A percentile compares a stretch with the other conserved stretches of the same genome.
Conservation (phyloP, 2,113 vertebrate species). For the Campylomormyrus numenius region DNA sequence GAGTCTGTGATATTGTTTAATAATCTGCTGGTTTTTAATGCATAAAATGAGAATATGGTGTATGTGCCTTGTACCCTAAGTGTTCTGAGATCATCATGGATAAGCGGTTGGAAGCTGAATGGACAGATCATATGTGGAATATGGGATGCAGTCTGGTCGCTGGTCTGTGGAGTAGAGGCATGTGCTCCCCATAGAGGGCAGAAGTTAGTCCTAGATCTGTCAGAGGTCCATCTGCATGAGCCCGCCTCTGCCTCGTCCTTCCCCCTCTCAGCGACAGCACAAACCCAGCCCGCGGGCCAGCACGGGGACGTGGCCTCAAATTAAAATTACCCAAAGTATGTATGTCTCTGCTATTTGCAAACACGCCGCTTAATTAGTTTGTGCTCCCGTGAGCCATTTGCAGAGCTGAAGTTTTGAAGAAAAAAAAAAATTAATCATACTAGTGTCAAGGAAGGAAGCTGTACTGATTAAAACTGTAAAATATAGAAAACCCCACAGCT, state of each 20-base stretch:
- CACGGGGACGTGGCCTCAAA: background rate
- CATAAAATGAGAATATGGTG: background rate
- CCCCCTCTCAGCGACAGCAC: background rate
- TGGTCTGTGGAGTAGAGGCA: background rate
- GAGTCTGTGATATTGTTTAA: background rate
- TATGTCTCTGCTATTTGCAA: conserved; percentile 5
- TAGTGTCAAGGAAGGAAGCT: conserved; percentile 9
- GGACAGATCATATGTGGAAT: background rate
- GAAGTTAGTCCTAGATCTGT: background rate
- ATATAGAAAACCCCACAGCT: background rate
- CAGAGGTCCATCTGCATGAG: background rate
- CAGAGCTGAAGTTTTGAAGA: conserved; percentile 8
- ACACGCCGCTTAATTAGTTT: conserved; percentile 17
- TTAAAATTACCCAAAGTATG: background rate
- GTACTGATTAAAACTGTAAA: conserved; percentile 6
- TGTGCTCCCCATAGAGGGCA: background rate
- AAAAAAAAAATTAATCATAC: background rate
- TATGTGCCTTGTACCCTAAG: background rate
- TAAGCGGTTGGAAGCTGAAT: background rate
- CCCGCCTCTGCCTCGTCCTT: background rate
- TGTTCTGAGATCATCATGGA: background rate
- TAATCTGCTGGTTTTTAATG: background rate
- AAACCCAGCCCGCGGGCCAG: background rate
- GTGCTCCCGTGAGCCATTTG: conserved; percentile 14
- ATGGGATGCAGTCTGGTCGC: background rate